phyloP scores from a whole-genome alignment of 2,113 vertebrate species.

The Periophthalmodon schlosseri region DNA sequence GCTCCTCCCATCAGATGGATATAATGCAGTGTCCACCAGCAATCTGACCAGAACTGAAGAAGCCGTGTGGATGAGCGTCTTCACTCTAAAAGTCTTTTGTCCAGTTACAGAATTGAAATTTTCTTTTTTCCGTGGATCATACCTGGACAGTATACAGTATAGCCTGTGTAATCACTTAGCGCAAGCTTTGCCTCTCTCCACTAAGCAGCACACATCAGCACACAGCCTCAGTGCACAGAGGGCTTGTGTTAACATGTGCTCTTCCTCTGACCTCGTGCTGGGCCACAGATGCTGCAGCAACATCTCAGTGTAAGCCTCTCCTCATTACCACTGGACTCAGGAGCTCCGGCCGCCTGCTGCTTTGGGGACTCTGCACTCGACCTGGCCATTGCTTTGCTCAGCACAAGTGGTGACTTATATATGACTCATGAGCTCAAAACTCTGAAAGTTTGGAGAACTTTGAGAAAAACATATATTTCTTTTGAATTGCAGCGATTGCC shows the following conservation, averaged over 20 bases:
- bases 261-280: slow-evolving; percentile 55
- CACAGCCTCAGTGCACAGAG: slow-evolving; percentile 27
- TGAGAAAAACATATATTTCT: slow-evolving; percentile 1
- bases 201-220: slow-evolving; percentile 12
- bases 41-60: too few species aligned
- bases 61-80: too few species aligned
- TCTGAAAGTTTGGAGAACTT: not conserved
- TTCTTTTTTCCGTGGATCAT: too few species aligned
- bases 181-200: not conserved
- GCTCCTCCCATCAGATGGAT: too few species aligned
- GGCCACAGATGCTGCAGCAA: slow-evolving; percentile 49
- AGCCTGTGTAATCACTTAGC: not conserved
- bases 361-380: slow-evolving; percentile 14
- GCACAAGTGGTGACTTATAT: slow-evolving; percentile 28
- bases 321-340: slow-evolving; percentile 53
- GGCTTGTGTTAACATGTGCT: slow-evolving; percentile 58
- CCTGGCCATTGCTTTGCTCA: slow-evolving; percentile 42
- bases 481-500: not conserved
- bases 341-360: slow-evolving; percentile 31
- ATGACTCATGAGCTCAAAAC: slow-evolving; percentile 11
- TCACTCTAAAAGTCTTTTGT: too few species aligned
- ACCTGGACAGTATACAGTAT: too few species aligned
- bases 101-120: too few species aligned
- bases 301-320: slow-evolving; percentile 57
- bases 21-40: too few species aligned